These are phyloP conservation scores for Papilio xuthus DNA, from an alignment of 1,140 invertebrate species.

Conservation along the genomic window DNA sequence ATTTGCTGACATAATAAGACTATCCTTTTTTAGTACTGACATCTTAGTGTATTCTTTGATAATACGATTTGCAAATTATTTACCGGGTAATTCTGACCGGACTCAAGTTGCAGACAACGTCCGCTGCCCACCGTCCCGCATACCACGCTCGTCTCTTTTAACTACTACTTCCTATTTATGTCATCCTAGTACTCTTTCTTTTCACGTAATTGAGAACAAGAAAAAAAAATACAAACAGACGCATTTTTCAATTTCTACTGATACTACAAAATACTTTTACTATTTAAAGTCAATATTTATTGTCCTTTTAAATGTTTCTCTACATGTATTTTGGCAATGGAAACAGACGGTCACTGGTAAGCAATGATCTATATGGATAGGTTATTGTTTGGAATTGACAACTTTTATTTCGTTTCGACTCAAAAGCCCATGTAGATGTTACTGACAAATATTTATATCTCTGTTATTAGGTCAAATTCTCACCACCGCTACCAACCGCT, in stretches of 20 bases:
- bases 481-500: too few species aligned
- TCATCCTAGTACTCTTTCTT: slow-evolving; percentile 17
- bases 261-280: too few species aligned
- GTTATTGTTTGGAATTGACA: too few species aligned
- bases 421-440: too few species aligned
- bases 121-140: slow-evolving; percentile 26
- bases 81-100: not conserved
- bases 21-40: not conserved
- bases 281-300: too few species aligned
- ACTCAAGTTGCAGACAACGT: not conserved
- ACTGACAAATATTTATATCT: too few species aligned
- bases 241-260: not conserved
- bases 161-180: slow-evolving; percentile 16
- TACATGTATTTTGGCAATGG: not conserved
- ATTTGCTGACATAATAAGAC: too few species aligned
- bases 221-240: not conserved
- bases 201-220: not conserved
- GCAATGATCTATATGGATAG: too few species aligned
- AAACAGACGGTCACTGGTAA: too few species aligned
- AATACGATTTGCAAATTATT: slow-evolving; percentile 6
- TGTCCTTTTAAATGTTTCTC: too few species aligned
- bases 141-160: slow-evolving; percentile 11
- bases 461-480: too few species aligned
- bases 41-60: not conserved
- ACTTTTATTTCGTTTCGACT: too few species aligned